Percentiles rank a stretch among this genome's conserved stretches.
Conservation (phyloP, 2,113 vertebrate species). For the Erythrocercus mccallii region DNA sequence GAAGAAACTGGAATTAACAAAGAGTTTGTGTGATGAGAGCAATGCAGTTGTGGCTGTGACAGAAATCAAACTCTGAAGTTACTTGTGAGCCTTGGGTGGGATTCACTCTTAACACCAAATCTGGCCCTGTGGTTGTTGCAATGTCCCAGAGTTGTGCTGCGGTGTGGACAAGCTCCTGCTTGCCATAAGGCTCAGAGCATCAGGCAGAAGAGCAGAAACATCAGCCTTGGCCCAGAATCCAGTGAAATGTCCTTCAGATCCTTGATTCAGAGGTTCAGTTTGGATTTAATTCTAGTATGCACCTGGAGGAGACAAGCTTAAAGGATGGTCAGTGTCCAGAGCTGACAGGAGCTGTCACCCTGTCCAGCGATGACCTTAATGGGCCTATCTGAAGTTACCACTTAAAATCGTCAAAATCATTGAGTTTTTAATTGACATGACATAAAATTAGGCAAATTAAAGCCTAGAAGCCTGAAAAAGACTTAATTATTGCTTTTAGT, state of each 20-base stretch:
- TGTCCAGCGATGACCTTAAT: not conserved
- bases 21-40: not conserved
- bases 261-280: not conserved
- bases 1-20: not conserved
- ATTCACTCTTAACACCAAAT: not conserved
- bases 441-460: not conserved
- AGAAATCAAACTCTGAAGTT: not conserved
- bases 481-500: not conserved
- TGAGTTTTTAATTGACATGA: not conserved
- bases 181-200: not conserved
- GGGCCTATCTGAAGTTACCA: not conserved
- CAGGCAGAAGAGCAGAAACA: not conserved
- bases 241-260: not conserved
- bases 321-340: not conserved
- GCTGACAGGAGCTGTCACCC: not conserved
- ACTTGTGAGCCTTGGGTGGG: not conserved
- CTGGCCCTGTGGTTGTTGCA: not conserved
- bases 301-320: not conserved
- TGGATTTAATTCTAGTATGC: not conserved
- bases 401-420: not conserved
- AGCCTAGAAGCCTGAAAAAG: not conserved
- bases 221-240: not conserved
- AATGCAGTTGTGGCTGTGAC: not conserved
- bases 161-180: not conserved
- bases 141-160: rapidly evolving